phyloP scores from a whole-genome alignment of 2,888 invertebrate genomes.

The Folsomia candida region DNA sequence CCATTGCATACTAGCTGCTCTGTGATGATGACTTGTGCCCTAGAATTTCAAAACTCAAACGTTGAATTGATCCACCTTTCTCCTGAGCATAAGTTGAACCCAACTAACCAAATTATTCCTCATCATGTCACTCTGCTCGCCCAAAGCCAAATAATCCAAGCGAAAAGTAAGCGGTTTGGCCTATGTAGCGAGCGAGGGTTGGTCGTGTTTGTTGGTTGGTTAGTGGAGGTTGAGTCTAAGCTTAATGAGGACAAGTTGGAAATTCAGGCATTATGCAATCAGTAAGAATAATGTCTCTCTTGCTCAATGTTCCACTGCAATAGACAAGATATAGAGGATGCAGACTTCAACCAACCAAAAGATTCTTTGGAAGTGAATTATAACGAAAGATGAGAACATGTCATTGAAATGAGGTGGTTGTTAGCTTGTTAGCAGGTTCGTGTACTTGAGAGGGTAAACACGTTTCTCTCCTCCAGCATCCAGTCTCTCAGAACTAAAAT shows the following conservation, averaged over 20 bases:
- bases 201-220: neutral
- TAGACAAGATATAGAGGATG: neutral
- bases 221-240: neutral
- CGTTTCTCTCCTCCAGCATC: neutral
- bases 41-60: neutral
- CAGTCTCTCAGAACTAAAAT: conserved; percentile 5
- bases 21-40: neutral
- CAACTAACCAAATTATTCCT: conserved; percentile 2
- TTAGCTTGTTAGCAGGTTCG: conserved; percentile 1
- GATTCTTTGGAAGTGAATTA: conserved; percentile 2
- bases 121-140: conserved; percentile 9
- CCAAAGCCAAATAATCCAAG: conserved; percentile 5
- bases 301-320: neutral
- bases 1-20: no score
- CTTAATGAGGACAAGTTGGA: neutral
- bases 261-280: conserved; percentile 2
- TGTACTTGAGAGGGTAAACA: conserved; percentile 13
- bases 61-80: neutral
- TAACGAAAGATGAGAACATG: conserved; percentile 6
- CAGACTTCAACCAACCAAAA: neutral
- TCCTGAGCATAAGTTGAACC: neutral
- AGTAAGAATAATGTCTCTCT: neutral
- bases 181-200: conserved; percentile 1
- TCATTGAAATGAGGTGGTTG: conserved; percentile 21
- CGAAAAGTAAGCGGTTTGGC: conserved; percentile 16